A percentile compares a stretch with the other conserved stretches of the same genome.
These are phyloP conservation scores for Andricus grossulariae DNA, from an alignment of 1,140 invertebrate species.

Conservation along the genomic window DNA sequence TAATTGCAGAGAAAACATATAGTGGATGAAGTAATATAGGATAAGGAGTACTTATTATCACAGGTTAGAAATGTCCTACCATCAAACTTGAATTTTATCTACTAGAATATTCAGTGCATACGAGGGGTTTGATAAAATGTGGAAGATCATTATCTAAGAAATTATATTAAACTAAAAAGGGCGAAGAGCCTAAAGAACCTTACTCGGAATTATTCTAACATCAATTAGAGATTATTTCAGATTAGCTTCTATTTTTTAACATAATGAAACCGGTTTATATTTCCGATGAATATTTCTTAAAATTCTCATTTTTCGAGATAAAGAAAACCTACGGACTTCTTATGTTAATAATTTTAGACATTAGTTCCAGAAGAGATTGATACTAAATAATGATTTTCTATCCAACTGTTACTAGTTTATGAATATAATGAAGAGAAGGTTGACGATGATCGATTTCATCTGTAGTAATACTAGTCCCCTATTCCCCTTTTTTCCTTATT, in stretches of 20 bases:
- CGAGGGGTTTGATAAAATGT: neutral
- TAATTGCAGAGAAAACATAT: no score
- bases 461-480: no score
- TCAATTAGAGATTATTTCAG: neutral
- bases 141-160: neutral
- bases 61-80: no score
- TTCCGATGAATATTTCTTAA: no score
- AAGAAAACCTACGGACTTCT: neutral
- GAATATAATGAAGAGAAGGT: no score
- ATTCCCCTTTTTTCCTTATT: no score
- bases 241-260: no score
- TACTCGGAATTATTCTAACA: neutral
- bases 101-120: neutral
- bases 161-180: neutral
- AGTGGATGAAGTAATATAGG: no score
- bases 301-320: neutral
- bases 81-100: no score
- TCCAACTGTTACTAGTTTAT: neutral
- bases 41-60: no score
- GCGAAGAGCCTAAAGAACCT: neutral
- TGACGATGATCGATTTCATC: neutral
- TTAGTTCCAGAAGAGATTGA: neutral
- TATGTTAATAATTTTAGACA: neutral
- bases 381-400: neutral
- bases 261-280: no score